A percentile compares a stretch with the other conserved stretches of the same genome.
phyloP scores from a whole-genome alignment of 1,140 invertebrate species.

The Rhopalosiphum padi region DNA sequence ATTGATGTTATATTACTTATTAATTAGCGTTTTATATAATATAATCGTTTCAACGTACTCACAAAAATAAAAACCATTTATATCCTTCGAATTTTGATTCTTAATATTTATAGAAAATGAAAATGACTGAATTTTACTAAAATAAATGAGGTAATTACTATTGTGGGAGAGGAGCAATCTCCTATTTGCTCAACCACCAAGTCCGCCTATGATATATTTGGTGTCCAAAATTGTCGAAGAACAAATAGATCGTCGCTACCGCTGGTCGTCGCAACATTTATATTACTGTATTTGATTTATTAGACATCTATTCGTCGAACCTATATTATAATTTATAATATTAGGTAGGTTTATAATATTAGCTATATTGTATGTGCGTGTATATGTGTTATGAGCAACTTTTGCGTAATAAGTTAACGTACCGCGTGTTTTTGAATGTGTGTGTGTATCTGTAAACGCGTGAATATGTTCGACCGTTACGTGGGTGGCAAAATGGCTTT shows the following conservation, averaged over 20 bases:
- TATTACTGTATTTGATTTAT: background rate
- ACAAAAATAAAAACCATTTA: background rate
- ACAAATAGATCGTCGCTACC: background rate
- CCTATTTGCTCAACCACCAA: background rate
- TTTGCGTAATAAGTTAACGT: background rate
- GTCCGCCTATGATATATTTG: background rate
- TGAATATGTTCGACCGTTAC: background rate
- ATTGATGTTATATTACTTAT: no score
- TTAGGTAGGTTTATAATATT: background rate
- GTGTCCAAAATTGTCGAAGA: background rate
- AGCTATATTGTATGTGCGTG: background rate
- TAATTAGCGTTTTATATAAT: background rate
- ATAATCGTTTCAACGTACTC: background rate
- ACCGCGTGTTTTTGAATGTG: background rate
- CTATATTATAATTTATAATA: background rate
- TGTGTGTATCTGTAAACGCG: background rate
- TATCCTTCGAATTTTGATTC: background rate
- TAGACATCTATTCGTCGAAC: background rate
- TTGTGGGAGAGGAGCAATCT: background rate
- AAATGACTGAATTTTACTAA: background rate
- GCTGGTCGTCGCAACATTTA: background rate
- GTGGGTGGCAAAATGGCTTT: constrained; percentile 42
- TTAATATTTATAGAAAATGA: background rate
- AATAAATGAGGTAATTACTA: background rate
- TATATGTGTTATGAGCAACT: background rate